Conservation (phyloP, 2,888 invertebrate genomes). For the Cheilosia soror region DNA sequence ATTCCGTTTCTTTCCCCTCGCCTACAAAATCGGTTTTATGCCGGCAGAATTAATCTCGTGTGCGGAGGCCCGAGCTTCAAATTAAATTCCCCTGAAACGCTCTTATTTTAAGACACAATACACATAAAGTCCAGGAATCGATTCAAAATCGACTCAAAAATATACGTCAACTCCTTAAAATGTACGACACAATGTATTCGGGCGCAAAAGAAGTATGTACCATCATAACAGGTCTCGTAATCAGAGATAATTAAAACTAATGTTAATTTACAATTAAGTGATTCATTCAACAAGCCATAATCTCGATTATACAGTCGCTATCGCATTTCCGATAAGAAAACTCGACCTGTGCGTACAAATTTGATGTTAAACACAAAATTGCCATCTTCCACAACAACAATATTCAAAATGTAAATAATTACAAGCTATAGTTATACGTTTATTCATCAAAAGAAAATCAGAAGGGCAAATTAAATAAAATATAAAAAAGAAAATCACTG, state of each 20-base stretch:
- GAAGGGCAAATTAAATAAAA: conserved; percentile 22
- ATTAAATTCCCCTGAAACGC: too few relatives aligned
- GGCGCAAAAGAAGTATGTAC: neutral
- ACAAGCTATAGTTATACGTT: conserved; percentile 11
- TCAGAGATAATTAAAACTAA: too few relatives aligned
- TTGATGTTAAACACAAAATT: neutral
- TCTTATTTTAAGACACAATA: too few relatives aligned
- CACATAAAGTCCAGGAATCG: too few relatives aligned
- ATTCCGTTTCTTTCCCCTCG: too few relatives aligned
- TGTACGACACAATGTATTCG: too few relatives aligned
- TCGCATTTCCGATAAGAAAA: conserved; percentile 34
- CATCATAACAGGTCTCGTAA: neutral
- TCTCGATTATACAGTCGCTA: neutral
- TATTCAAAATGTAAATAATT: neutral
- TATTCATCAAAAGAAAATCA: conserved; percentile 9
- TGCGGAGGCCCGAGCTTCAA: too few relatives aligned
- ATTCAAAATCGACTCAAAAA: too few relatives aligned
- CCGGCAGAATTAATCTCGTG: too few relatives aligned
- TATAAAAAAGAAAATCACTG: conserved; percentile 39
- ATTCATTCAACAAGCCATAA: neutral
- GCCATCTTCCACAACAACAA: too few relatives aligned
- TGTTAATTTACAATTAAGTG: conserved; percentile 5
- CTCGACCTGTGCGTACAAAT: neutral
- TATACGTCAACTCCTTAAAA: neutral
- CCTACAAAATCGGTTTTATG: too few relatives aligned